Conservation (phyloP, 2,888 invertebrate genomes). For the Drosophila cognata region DNA sequence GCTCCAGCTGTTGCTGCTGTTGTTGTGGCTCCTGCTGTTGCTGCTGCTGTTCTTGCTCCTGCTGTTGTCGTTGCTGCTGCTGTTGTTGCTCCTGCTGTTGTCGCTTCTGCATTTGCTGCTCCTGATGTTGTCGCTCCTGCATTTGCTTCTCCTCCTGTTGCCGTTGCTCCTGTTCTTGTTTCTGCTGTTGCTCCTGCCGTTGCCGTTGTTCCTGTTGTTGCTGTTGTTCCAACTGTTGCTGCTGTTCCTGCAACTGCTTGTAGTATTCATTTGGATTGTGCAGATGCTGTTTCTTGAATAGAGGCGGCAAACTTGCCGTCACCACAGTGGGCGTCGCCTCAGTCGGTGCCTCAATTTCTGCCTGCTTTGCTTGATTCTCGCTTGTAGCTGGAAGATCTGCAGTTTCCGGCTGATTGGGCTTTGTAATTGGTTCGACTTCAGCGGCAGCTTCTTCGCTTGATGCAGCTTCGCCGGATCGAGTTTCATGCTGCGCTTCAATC, state of each 20-base stretch:
- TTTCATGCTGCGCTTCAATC: neutral
- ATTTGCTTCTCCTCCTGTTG: neutral
- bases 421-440: neutral
- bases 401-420: neutral
- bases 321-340: conserved; percentile 1
- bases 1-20: rapidly evolving
- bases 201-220: neutral
- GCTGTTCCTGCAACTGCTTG: conserved; percentile 56
- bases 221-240: conserved; percentile 2
- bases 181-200: neutral
- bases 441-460: neutral
- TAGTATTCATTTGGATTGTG: conserved; percentile 61
- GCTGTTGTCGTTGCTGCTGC: neutral
- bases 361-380: neutral
- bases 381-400: neutral
- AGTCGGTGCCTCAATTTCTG: neutral
- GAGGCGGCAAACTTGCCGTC: conserved; percentile 48
- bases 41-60: too few species aligned
- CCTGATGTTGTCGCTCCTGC: neutral
- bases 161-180: neutral
- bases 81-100: neutral
- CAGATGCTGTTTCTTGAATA: conserved; percentile 55
- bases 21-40: neutral
- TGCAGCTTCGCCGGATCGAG: neutral
- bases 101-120: neutral